A percentile compares a stretch with the other conserved stretches of the same genome.
Conservation (phyloP, 1,140 invertebrate species). For the Melitaea cinxia region DNA sequence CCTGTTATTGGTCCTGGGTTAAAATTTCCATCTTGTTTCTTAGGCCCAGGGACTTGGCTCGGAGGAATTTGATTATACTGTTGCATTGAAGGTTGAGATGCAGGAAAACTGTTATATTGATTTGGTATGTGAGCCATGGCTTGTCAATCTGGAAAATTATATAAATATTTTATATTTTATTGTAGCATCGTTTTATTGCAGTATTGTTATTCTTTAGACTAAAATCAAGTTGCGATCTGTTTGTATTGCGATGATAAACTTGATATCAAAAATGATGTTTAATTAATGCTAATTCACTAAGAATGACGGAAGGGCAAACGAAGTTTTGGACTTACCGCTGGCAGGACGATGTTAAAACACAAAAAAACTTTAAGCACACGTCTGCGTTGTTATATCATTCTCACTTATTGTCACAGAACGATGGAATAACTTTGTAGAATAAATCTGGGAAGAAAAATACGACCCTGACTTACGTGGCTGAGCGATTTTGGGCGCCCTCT, state of each 20-base stretch:
- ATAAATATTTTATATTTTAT: slow-evolving; percentile 21
- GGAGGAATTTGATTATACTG: slow-evolving; percentile 57
- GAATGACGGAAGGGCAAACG: slow-evolving; percentile 63
- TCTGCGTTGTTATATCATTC: slow-evolving; percentile 66
- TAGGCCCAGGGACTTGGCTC: slow-evolving; percentile 54
- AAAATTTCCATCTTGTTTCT: slow-evolving; percentile 71
- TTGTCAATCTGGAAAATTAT: slow-evolving; percentile 72
- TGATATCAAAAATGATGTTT: slow-evolving; percentile 60
- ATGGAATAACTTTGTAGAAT: slow-evolving; percentile 69
- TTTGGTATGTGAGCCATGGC: slow-evolving; percentile 74
- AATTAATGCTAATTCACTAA: slow-evolving; percentile 77
- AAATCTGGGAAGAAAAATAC: slow-evolving; percentile 73
- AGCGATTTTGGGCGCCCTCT: slow-evolving; percentile 77
- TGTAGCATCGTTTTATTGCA: no score
- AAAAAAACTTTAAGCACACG: slow-evolving; percentile 54
- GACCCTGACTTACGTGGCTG: slow-evolving; percentile 81
- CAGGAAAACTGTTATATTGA: slow-evolving; percentile 59
- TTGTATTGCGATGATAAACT: slow-evolving; percentile 62
- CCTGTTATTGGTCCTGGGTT: slow-evolving; percentile 51
- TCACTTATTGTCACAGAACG: slow-evolving; percentile 69
- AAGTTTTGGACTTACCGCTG: slow-evolving; percentile 60
- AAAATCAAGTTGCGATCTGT: slow-evolving; percentile 38
- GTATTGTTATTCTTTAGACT: no score
- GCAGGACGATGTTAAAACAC: slow-evolving; percentile 51
- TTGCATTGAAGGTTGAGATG: slow-evolving; percentile 54